These are phyloP conservation scores for Erpetoichthys calabaricus DNA, from an alignment of 2,797 vertebrate genomes.

Conservation along the genomic window DNA sequence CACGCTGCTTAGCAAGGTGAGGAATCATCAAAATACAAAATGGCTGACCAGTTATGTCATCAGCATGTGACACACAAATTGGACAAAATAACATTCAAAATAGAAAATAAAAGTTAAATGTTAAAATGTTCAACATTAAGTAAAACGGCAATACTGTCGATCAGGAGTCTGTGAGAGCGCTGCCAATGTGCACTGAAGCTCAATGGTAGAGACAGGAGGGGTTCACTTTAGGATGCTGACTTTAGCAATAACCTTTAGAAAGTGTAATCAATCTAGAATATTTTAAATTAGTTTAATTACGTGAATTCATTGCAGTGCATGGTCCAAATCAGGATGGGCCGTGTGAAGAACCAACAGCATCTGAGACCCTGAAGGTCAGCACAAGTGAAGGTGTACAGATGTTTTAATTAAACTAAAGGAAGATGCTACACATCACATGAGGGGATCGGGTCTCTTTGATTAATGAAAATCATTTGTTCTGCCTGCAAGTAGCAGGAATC, in stretches of 20 bases:
- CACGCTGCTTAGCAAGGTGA: too few relatives aligned
- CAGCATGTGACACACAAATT: too few relatives aligned
- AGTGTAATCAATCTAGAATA: conserved; percentile 68
- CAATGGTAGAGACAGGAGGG: conserved; percentile 16
- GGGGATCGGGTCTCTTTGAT: conserved; percentile 68
- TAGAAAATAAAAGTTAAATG: too few relatives aligned
- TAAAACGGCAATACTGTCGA: too few relatives aligned
- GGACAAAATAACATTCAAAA: too few relatives aligned
- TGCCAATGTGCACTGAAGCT: too few relatives aligned
- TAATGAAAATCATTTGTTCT: conserved; percentile 61
- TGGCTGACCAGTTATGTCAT: too few relatives aligned
- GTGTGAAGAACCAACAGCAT: conserved; percentile 72
- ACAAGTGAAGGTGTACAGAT: conserved; percentile 70
- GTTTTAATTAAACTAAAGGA: conserved; percentile 71
- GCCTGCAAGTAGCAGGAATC: neutral
- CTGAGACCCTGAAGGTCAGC: conserved; percentile 62
- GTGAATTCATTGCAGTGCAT: conserved; percentile 68
- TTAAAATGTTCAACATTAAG: too few relatives aligned
- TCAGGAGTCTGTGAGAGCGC: too few relatives aligned
- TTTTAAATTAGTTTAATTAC: conserved; percentile 75
- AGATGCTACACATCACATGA: conserved; percentile 58
- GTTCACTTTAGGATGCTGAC: conserved; percentile 54
- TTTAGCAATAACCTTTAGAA: conserved; percentile 59
- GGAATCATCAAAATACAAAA: too few relatives aligned
- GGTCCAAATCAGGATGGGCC: conserved; percentile 64